Evolutionary conservation across 1,140 invertebrate species (phyloP).

Genomic region (Sinella curviseta): DNA sequence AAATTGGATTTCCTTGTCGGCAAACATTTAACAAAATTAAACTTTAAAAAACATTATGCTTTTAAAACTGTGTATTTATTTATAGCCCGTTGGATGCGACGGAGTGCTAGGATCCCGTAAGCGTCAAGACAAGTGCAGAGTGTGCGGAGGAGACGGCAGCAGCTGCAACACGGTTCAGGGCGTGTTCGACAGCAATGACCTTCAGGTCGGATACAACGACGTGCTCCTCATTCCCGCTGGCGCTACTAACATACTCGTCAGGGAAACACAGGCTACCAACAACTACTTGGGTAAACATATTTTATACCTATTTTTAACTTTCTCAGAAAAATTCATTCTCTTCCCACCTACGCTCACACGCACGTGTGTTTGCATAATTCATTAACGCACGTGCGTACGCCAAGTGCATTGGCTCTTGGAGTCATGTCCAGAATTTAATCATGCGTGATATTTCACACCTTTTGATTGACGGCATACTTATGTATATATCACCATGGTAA

Average conservation of each 20-base stretch:
- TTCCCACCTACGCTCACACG: background rate
- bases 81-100: conserved; percentile 89
- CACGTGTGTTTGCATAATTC: background rate
- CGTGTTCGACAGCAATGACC: conserved; percentile 67
- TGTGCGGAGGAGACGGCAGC: conserved; percentile 86
- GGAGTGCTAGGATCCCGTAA: conserved; percentile 85
- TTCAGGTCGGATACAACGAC: conserved; percentile 87
- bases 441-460: background rate
- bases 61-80: conserved; percentile 35
- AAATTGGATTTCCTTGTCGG: background rate
- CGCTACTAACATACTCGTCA: conserved; percentile 87
- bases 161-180: conserved; percentile 81
- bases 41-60: background rate
- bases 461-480: too few relatives aligned
- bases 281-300: conserved; percentile 88
- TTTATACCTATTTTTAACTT: conserved; percentile 31
- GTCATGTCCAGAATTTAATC: too few relatives aligned
- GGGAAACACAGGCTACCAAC: conserved; percentile 77
- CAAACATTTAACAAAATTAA: background rate
- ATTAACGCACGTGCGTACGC: background rate
- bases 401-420: background rate
- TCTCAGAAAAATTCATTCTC: background rate
- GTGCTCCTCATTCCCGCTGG: conserved; percentile 87
- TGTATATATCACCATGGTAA: too few relatives aligned
- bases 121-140: conserved; percentile 85